A percentile compares a stretch with the other conserved stretches of the same genome.
Conservation (phyloP, 2,888 invertebrate genomes). For the Nomada hirtipes region DNA sequence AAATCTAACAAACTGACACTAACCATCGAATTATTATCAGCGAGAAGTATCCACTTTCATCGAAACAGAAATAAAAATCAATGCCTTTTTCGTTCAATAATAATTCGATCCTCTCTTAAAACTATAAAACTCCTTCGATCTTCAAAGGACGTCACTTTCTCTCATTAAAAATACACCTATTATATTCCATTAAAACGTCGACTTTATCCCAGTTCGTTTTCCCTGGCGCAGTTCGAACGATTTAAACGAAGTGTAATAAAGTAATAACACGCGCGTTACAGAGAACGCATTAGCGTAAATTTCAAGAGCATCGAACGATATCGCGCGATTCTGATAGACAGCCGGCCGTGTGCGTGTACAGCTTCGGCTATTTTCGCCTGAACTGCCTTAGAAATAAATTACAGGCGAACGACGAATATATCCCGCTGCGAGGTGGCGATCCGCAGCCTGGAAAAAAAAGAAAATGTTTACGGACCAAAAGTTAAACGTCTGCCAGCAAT, state of each 20-base stretch:
- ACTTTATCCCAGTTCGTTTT: too few relatives aligned
- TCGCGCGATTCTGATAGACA: slow-evolving; percentile 53
- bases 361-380: slow-evolving; percentile 62
- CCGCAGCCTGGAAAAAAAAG: slow-evolving; percentile 47
- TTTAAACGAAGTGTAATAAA: slow-evolving; percentile 16
- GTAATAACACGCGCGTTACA: slow-evolving; percentile 26
- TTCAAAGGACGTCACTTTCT: too few relatives aligned
- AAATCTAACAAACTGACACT: too few relatives aligned
- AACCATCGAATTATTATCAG: too few relatives aligned
- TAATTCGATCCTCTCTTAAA: neutral
- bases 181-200: too few relatives aligned
- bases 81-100: neutral
- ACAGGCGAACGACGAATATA: slow-evolving; percentile 68
- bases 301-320: slow-evolving; percentile 69
- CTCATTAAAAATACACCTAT: too few relatives aligned
- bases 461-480: slow-evolving; percentile 66
- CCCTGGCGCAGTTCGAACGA: neutral
- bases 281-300: slow-evolving; percentile 58
- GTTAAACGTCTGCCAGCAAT: slow-evolving; percentile 62
- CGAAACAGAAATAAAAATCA: too few relatives aligned
- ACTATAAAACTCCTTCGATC: neutral
- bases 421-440: slow-evolving; percentile 58
- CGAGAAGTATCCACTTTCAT: too few relatives aligned
- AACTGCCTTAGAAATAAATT: slow-evolving; percentile 67
- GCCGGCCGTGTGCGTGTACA: slow-evolving; percentile 42